phyloP scores from a whole-genome alignment of 2,888 invertebrate species.

The Liopterus haemorrhoidalis region DNA sequence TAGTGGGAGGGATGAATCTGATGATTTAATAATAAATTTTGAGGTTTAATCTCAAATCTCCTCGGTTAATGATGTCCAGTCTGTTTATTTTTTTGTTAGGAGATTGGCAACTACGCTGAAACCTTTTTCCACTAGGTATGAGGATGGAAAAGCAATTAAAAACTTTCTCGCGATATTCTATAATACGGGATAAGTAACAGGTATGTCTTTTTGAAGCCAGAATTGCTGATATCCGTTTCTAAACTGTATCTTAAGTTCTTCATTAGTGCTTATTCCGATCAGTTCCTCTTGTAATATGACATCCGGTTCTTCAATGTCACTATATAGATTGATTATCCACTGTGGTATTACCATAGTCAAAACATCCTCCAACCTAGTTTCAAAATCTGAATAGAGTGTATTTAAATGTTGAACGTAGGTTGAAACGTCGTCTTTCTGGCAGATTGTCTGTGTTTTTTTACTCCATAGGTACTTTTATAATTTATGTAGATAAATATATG shows the following conservation, averaged over 20 bases:
- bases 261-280: slow-evolving; percentile 30
- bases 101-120: slow-evolving; percentile 29
- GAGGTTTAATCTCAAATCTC: slow-evolving; percentile 33
- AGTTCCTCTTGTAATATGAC: slow-evolving; percentile 32
- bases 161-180: slow-evolving; percentile 30
- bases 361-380: slow-evolving; percentile 35
- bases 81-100: slow-evolving; percentile 29
- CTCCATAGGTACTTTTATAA: no score
- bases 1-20: slow-evolving; percentile 31
- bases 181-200: slow-evolving; percentile 31
- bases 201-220: slow-evolving; percentile 29
- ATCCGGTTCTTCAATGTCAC: slow-evolving; percentile 30
- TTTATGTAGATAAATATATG: no score
- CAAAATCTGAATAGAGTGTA: slow-evolving; percentile 32
- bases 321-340: slow-evolving; percentile 32
- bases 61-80: slow-evolving; percentile 29
- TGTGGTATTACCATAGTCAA: slow-evolving; percentile 32
- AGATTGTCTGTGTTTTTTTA: slow-evolving; percentile 28
- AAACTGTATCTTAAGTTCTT: slow-evolving; percentile 33
- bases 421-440: slow-evolving; percentile 28
- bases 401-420: slow-evolving; percentile 35
- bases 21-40: slow-evolving; percentile 31
- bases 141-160: slow-evolving; percentile 30
- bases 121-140: slow-evolving; percentile 30
- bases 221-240: slow-evolving; percentile 33